A percentile compares a stretch with the other conserved stretches of the same genome.
phyloP scores from a whole-genome alignment of 2,797 vertebrate species.

The Euphonia xanthogaster region DNA sequence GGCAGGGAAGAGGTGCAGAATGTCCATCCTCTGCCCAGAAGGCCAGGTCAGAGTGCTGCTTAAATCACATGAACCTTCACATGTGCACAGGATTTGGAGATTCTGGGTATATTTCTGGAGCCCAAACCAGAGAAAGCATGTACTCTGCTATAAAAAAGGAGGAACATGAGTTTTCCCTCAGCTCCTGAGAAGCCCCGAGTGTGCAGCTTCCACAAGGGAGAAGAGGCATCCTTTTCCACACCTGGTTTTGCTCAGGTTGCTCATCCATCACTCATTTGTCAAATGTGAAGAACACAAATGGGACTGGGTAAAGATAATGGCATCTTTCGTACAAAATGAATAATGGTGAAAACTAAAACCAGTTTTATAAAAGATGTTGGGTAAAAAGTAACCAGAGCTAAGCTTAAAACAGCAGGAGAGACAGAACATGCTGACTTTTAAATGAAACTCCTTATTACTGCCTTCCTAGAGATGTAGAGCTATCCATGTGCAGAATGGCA shows the following conservation, averaged over 20 bases:
- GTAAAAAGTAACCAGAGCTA: neutral
- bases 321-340: neutral
- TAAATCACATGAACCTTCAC: neutral
- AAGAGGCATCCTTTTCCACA: neutral
- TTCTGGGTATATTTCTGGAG: neutral
- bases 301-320: neutral
- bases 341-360: neutral
- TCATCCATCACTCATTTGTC: neutral
- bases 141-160: neutral
- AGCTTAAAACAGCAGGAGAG: neutral
- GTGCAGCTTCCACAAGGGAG: neutral
- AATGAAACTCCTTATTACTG: neutral
- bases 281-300: neutral
- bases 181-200: neutral
- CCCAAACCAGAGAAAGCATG: rapidly evolving
- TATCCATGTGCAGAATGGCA: neutral
- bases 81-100: neutral
- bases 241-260: neutral
- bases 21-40: rapidly evolving
- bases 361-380: neutral
- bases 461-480: neutral
- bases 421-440: rapidly evolving
- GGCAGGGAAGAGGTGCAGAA: neutral
- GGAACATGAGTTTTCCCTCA: neutral
- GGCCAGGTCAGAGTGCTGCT: neutral